These are phyloP conservation scores for Lordiphosa mommai DNA, from an alignment of 1,140 invertebrate genomes.

Conservation along the genomic window DNA sequence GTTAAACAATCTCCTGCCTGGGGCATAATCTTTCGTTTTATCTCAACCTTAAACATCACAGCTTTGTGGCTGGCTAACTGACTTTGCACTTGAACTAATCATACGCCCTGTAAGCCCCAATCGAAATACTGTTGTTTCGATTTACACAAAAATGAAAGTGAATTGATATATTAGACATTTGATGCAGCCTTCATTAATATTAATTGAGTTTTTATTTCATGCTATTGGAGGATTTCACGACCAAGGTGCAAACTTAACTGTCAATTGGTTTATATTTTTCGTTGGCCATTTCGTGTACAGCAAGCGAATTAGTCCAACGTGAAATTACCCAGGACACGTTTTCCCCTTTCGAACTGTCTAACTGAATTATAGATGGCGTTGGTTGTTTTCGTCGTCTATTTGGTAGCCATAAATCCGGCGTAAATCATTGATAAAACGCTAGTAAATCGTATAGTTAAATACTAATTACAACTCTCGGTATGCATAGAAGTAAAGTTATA, in stretches of 20 bases:
- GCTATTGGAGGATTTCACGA: constrained; percentile 27
- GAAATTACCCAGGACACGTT: constrained; percentile 1
- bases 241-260: constrained; percentile 24
- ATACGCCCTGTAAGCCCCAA: constrained; percentile 12
- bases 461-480: constrained; percentile 36
- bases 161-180: constrained; percentile 38
- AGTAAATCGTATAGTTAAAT: constrained; percentile 55
- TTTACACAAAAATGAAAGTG: constrained; percentile 60
- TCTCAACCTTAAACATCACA: no score
- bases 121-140: constrained; percentile 1
- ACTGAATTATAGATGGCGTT: constrained; percentile 2
- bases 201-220: constrained; percentile 23
- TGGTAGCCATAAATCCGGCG: constrained; percentile 11
- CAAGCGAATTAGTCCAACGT: constrained; percentile 10
- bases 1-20: no score
- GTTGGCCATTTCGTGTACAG: constrained; percentile 3
- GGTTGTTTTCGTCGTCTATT: constrained; percentile 7
- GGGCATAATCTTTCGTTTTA: no score
- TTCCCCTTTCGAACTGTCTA: not conserved
- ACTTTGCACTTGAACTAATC: constrained; percentile 21
- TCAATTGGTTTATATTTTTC: constrained; percentile 15
- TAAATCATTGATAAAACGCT: constrained; percentile 49
- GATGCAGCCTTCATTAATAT: constrained; percentile 65
- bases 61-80: not conserved
- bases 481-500: constrained; percentile 2